Evolutionary conservation across 2,888 invertebrate genomes (phyloP).

Genomic region (Drymonia ruficornis): DNA sequence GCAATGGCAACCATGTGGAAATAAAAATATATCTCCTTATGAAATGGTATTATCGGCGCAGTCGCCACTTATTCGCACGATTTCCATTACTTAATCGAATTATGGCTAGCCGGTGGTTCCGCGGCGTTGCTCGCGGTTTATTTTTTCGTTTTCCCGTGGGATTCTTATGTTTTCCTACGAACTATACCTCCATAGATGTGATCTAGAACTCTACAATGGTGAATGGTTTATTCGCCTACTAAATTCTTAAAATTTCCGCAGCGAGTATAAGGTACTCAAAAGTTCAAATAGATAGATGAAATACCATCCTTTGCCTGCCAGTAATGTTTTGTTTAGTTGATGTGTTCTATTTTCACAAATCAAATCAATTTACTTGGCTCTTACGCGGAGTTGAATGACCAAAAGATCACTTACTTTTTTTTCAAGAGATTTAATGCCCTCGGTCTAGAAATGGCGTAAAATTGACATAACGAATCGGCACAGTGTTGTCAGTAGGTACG

Average conservation of each 20-base stretch:
- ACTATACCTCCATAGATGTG: constrained; percentile 12
- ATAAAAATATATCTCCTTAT: constrained; percentile 23
- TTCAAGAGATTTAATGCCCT: constrained; percentile 45
- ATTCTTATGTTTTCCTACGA: constrained; percentile 29
- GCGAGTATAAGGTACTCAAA: too few species aligned
- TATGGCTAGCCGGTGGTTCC: constrained; percentile 36
- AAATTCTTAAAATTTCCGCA: too few species aligned
- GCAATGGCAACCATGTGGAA: constrained; percentile 15
- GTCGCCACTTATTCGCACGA: constrained; percentile 34
- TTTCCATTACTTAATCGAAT: constrained; percentile 42
- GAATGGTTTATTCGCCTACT: too few species aligned
- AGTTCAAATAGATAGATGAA: too few species aligned
- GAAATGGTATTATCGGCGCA: constrained; percentile 26
- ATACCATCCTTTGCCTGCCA: not conserved
- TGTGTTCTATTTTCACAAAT: constrained; percentile 16
- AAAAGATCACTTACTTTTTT: constrained; percentile 47
- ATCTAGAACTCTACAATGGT: not conserved
- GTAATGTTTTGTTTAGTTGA: constrained; percentile 9
- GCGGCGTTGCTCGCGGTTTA: constrained; percentile 30
- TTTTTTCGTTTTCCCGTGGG: constrained; percentile 39
- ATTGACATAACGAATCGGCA: constrained; percentile 58
- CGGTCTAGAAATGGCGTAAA: constrained; percentile 56
- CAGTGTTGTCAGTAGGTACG: constrained; percentile 42
- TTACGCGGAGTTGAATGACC: constrained; percentile 53
- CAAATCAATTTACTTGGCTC: constrained; percentile 6